Evolutionary conservation across 2,113 vertebrate genomes (phyloP).

Genomic region (Amazona vittata): DNA sequence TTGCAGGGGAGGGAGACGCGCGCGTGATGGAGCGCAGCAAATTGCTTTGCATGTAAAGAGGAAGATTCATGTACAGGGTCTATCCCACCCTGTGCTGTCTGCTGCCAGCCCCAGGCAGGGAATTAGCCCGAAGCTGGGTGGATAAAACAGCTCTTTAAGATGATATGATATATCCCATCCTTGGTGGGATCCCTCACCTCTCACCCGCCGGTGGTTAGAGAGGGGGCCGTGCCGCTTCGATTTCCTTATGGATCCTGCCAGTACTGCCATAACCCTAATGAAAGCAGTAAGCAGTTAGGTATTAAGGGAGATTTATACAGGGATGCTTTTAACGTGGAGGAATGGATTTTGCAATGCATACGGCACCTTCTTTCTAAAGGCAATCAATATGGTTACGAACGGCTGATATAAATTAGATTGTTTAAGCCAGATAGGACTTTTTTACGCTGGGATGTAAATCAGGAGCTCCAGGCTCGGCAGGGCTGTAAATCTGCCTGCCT

Average conservation of each 20-base stretch:
- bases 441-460: slow-evolving; percentile 68
- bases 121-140: slow-evolving; percentile 8
- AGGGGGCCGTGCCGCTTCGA: slow-evolving; percentile 58
- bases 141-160: slow-evolving; percentile 62
- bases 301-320: slow-evolving; percentile 81
- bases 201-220: background rate
- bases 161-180: background rate
- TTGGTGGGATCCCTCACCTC: background rate
- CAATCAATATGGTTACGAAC: slow-evolving; percentile 78
- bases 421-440: slow-evolving; percentile 70
- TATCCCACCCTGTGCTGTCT: background rate
- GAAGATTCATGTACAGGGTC: slow-evolving; percentile 32
- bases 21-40: background rate
- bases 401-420: slow-evolving; percentile 75
- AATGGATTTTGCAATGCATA: slow-evolving; percentile 74
- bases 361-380: slow-evolving; percentile 74
- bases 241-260: slow-evolving; percentile 73
- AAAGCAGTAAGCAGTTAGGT: slow-evolving; percentile 76
- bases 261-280: slow-evolving; percentile 78
- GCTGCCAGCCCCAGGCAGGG: slow-evolving; percentile 7
- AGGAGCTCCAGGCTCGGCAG: slow-evolving; percentile 50
- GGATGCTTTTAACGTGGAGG: slow-evolving; percentile 75
- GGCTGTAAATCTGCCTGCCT: slow-evolving; percentile 74
- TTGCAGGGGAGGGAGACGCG: slow-evolving; percentile 12
- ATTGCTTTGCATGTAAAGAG: slow-evolving; percentile 35